Conservation (phyloP, 1,140 invertebrate genomes). For the Sesamia nonagrioides region DNA sequence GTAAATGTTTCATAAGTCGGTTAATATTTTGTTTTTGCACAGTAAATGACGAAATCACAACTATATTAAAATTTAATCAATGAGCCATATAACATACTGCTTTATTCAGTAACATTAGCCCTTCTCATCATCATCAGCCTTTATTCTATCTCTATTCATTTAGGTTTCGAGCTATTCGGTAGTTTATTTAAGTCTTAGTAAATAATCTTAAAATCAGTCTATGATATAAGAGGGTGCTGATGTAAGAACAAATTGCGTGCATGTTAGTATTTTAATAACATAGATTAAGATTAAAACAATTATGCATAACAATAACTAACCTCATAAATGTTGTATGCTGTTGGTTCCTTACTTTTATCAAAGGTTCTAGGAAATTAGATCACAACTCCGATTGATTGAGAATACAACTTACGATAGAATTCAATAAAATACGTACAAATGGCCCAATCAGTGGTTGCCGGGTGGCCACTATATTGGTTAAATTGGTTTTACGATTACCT, state of each 20-base stretch:
- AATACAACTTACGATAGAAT: conserved; percentile 41
- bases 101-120: not conserved
- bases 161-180: too few relatives aligned
- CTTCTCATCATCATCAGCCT: too few relatives aligned
- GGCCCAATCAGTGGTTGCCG: conserved; percentile 72
- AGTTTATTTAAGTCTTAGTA: too few relatives aligned
- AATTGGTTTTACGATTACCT: conserved; percentile 55
- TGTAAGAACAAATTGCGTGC: not conserved
- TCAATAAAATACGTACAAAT: conserved; percentile 47
- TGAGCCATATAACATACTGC: not conserved
- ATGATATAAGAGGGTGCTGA: not conserved
- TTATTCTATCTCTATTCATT: too few relatives aligned
- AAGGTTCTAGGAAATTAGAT: conserved; percentile 5
- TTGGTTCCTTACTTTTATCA: conserved; percentile 1
- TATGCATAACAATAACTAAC: not conserved
- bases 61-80: too few relatives aligned
- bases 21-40: not conserved
- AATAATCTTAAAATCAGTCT: not conserved
- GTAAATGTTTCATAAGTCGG: conserved; percentile 11
- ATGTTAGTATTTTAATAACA: not conserved
- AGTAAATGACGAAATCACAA: not conserved
- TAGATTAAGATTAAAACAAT: not conserved
- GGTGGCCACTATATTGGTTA: conserved; percentile 59
- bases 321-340: not conserved
- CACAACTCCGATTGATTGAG: conserved; percentile 29